phyloP scores from a whole-genome alignment of 2,888 invertebrate species.

The Trachelus tabidus region DNA sequence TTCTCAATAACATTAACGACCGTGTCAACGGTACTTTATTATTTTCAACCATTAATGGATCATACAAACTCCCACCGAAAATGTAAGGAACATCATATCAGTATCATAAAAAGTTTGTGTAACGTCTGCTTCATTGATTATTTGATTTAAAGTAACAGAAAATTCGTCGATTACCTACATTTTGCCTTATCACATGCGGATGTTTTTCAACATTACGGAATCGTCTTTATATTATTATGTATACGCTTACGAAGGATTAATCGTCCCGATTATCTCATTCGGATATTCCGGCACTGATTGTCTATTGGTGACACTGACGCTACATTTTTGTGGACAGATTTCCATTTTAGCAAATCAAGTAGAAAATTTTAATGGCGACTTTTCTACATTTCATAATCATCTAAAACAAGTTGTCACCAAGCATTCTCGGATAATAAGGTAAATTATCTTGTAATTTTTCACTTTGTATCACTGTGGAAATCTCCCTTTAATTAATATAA shows the following conservation, averaged over 20 bases:
- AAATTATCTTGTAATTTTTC: not conserved
- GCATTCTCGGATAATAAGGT: conserved; percentile 1
- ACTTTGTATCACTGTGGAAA: not conserved
- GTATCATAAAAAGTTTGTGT: too few species aligned
- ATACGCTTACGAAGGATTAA: conserved; percentile 10
- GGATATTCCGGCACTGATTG: conserved; percentile 15
- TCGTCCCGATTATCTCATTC: not conserved
- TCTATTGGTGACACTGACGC: conserved; percentile 18
- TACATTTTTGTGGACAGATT: conserved; percentile 31
- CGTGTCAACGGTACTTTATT: too few species aligned
- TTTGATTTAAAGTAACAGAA: not conserved
- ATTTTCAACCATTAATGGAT: too few species aligned
- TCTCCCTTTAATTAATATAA: not conserved
- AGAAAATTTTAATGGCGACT: not conserved
- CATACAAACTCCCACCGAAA: too few species aligned
- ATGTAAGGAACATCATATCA: too few species aligned
- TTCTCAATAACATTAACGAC: too few species aligned
- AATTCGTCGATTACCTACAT: not conserved
- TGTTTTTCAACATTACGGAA: conserved; percentile 15
- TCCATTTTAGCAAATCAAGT: conserved; percentile 10
- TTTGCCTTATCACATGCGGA: conserved; percentile 4
- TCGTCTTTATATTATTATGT: not conserved
- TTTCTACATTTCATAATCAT: not conserved
- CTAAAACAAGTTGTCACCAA: not conserved
- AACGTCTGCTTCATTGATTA: too few species aligned